These are phyloP conservation scores for Dipus sagitta DNA, from an alignment of 2,797 vertebrate species.

Conservation along the genomic window DNA sequence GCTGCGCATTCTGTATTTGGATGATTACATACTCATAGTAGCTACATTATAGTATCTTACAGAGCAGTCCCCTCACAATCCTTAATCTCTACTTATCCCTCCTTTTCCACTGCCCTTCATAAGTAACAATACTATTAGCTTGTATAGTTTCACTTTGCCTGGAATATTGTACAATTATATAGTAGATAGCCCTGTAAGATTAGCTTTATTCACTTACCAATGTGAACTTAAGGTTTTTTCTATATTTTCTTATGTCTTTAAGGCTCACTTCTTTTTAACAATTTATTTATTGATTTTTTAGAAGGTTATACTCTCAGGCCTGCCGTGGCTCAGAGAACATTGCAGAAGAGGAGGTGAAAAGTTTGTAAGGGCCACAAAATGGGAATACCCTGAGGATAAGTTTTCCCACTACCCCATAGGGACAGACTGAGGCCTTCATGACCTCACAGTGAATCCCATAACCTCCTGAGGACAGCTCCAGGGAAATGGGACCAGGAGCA, in stretches of 20 bases:
- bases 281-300: too few relatives aligned
- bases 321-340: too few relatives aligned
- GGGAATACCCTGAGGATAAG: too few relatives aligned
- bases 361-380: too few relatives aligned
- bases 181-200: neutral
- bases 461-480: too few relatives aligned
- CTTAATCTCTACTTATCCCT: neutral
- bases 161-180: neutral
- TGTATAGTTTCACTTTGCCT: neutral
- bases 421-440: too few relatives aligned
- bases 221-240: neutral
- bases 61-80: neutral
- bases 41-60: too few relatives aligned
- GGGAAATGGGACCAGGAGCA: too few relatives aligned
- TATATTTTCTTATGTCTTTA: neutral
- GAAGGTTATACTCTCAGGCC: too few relatives aligned
- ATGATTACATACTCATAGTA: neutral
- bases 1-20: neutral
- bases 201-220: neutral
- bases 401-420: too few relatives aligned
- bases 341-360: too few relatives aligned
- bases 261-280: neutral
- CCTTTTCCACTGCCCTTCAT: accelerated
- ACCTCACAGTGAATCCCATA: too few relatives aligned
- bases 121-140: neutral